A percentile compares a stretch with the other conserved stretches of the same genome.
Conservation (phyloP, 2,797 vertebrate genomes). For the Huso huso region DNA sequence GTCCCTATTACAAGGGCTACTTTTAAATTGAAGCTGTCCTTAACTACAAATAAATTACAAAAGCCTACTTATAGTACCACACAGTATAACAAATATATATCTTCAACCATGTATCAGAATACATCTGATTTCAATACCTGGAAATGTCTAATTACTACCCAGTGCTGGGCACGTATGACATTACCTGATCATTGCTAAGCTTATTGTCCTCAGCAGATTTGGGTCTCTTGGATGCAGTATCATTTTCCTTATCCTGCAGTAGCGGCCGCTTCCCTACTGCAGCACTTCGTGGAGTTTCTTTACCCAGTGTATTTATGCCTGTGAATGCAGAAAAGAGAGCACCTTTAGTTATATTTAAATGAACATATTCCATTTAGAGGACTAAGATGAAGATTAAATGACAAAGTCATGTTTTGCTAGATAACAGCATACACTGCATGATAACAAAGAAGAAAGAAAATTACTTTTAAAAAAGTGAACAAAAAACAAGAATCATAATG, state of each 20-base stretch:
- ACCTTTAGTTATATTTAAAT: background rate
- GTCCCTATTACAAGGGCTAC: too few species aligned
- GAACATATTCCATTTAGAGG: background rate
- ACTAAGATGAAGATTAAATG: background rate
- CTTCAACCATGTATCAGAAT: too few species aligned
- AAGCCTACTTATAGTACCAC: too few species aligned
- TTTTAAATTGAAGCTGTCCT: too few species aligned
- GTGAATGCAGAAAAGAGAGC: constrained; percentile 10
- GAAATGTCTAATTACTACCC: too few species aligned
- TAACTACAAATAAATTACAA: too few species aligned
- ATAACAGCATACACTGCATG: background rate
- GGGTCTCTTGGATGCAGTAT: constrained; percentile 79
- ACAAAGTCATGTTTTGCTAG: too few species aligned
- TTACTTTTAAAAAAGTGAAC: background rate
- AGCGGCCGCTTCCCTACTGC: constrained; percentile 72
- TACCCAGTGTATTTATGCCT: constrained; percentile 82
- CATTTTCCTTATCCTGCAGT: constrained; percentile 79
- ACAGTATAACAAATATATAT: too few species aligned
- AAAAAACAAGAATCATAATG: constrained; percentile 1
- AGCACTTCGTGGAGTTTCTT: constrained; percentile 70
- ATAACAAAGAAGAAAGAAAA: background rate
- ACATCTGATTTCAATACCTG: too few species aligned
- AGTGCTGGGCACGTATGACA: background rate
- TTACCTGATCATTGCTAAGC: constrained; percentile 86
- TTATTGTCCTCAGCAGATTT: constrained; percentile 82